Conservation (phyloP, 2,113 vertebrate species). For the Vimba vimba region DNA sequence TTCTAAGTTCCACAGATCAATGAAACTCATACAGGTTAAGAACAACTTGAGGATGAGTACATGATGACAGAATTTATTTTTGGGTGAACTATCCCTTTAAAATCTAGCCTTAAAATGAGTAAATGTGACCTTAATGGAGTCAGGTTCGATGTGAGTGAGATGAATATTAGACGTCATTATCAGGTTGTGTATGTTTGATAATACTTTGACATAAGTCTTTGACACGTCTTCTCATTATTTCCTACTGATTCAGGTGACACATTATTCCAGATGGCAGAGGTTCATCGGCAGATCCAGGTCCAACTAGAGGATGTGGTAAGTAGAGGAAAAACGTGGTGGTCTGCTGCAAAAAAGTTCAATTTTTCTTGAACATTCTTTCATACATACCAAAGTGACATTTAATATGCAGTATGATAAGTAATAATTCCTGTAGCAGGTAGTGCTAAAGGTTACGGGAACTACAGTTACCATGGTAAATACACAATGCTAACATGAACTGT, state of each 20-base stretch:
- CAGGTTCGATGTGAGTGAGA: neutral
- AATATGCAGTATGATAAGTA: neutral
- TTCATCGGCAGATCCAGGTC: slow-evolving; percentile 86
- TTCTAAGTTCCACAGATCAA: too few species aligned
- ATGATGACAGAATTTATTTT: too few species aligned
- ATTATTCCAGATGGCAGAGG: slow-evolving; percentile 87
- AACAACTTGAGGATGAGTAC: too few species aligned
- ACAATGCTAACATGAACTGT: too few species aligned
- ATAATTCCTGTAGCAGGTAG: neutral
- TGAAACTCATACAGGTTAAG: too few species aligned
- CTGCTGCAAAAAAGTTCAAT: neutral
- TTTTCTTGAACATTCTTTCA: neutral
- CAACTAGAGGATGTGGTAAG: slow-evolving; percentile 85
- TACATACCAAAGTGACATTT: neutral
- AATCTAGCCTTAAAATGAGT: neutral
- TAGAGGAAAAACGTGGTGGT: slow-evolving; percentile 2
- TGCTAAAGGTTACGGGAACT: too few species aligned
- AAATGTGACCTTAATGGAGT: neutral
- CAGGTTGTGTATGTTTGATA: neutral
- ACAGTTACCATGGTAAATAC: too few species aligned
- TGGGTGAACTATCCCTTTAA: too few species aligned
- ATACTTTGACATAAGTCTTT: neutral
- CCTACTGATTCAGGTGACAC: slow-evolving; percentile 77
- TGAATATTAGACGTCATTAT: neutral
- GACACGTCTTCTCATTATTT: neutral